Evolutionary conservation across 2,113 vertebrate genomes (phyloP), one percentile per base, ranked within the genome.

Genomic region (Lepisosteus oculatus): DNA sequence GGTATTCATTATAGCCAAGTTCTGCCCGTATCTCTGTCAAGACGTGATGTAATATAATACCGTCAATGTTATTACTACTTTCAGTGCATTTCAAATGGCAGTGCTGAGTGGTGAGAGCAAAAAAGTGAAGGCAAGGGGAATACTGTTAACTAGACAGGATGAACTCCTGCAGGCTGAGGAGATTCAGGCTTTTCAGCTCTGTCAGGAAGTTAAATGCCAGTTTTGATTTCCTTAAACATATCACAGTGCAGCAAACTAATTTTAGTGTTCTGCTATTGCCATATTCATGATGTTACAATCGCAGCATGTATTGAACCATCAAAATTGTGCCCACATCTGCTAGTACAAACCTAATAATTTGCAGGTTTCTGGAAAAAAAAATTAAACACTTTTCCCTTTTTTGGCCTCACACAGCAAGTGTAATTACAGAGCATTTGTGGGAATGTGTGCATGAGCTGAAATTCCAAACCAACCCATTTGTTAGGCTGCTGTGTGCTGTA

Each of bases 21-120:
- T 64, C 4, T 29, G 62, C 62, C 62, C 12, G 42, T 64, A 29
- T 43, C 42, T 64, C 17, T 64, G n/a, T 64, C 62, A 64, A 64
- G 62, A 17, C 0, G 12, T 64, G 62, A 64, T 64, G 42, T 64
- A 64, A n/a, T 64, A 17, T 17, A 29, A 14, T 11, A 64, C n/a
- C 17, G 17, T n/a, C 62, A 59, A 59, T 59, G 56, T 13, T 59
- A 5, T 64, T 64, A 41, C 62, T 17, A 64, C 62, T 64, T 41
- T 15, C 62, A 59, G 56, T 59, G 56, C 56, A 59, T 59, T 59
- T n/a, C 3, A 59, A n/a, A 59, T 59, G n/a, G 56, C 13, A 1
- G 7, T n/a, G 4, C 12, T 59, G 56, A n/a, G 12, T n/a, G n/a
- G 12, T 13, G 56, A 12, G 13, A 59, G 56, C n/a, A 14, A n/a